Evolutionary conservation across 2,797 vertebrate species (phyloP), one percentile per base, ranked within the genome.

Genomic region (Sus cebifrons): DNA sequence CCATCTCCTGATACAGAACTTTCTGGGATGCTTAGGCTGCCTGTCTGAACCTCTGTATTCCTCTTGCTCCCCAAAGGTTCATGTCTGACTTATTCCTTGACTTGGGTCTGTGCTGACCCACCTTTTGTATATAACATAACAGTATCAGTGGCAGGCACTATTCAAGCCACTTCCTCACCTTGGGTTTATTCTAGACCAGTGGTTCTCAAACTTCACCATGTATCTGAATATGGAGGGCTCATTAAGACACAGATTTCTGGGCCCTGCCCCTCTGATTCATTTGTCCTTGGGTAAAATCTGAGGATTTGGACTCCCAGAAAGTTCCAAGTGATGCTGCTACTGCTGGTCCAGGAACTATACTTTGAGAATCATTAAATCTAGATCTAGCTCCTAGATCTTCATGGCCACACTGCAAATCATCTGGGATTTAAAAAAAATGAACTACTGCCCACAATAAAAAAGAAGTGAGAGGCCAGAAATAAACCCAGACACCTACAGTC

Each of bases 81-180:
- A 23, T 17, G 1, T 27, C 52, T 88, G 17, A 15, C 17, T 32
- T 52, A 36, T 3, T 70, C 25, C 20, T 70, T 73, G 2, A 9
- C 10, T 1, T 23, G 23, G 14, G 56, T 27, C 40, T 65, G 29
- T 27, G 32, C 49, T 78, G 18, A 82, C 11, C 10, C 58, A 32
- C 8, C 5, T 60, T 92, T 74, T 67, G 14, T 23, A 83, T 65
- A 40, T 27, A 25, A 91, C 11, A 36, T 2, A 65, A 62, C 20
- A 4, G 6, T 32, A n/a, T 36, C 25, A 13, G 11, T 23, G 3
- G 12, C 68, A 5, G 16, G 0, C 0, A 67, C 1, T 16, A 13
- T 17, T 78, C 11, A 56, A 29, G 18, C 9, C 36, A 18, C 65
- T 94, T 32, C 9, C 32, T 18, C 21, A 91, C 29, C n/a, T 62